phyloP scores from a whole-genome alignment of 2,797 vertebrate genomes.

The Limosa lapponica region DNA sequence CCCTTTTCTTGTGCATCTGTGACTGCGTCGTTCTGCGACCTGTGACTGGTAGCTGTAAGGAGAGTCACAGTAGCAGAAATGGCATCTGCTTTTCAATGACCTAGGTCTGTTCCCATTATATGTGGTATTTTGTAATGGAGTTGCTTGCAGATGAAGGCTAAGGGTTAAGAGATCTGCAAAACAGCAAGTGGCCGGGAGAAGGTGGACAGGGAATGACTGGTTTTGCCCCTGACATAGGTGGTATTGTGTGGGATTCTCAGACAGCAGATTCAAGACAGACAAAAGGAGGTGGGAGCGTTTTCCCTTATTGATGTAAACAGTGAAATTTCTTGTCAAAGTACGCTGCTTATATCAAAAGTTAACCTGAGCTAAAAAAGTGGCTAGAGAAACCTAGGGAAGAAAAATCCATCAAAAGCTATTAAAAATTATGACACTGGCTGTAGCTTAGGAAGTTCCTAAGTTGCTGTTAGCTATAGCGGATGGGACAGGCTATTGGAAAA shows the following conservation, averaged over 20 bases:
- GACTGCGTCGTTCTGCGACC: neutral
- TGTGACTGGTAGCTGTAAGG: neutral
- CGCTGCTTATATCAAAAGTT: neutral
- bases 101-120: neutral
- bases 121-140: neutral
- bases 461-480: neutral
- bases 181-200: neutral
- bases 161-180: neutral
- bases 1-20: neutral
- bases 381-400: neutral
- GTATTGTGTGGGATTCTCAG: neutral
- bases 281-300: neutral
- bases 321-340: neutral
- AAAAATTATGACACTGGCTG: neutral
- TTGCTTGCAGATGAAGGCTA: neutral
- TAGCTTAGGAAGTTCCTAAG: neutral
- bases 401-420: neutral
- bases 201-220: neutral
- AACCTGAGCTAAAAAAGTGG: neutral
- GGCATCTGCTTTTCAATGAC: rapidly evolving
- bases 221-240: neutral
- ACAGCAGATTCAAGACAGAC: neutral
- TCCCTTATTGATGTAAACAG: neutral
- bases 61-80: neutral
- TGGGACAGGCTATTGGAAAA: neutral